phyloP scores from a whole-genome alignment of 1,140 invertebrate genomes.

The Littorina saxatilis region DNA sequence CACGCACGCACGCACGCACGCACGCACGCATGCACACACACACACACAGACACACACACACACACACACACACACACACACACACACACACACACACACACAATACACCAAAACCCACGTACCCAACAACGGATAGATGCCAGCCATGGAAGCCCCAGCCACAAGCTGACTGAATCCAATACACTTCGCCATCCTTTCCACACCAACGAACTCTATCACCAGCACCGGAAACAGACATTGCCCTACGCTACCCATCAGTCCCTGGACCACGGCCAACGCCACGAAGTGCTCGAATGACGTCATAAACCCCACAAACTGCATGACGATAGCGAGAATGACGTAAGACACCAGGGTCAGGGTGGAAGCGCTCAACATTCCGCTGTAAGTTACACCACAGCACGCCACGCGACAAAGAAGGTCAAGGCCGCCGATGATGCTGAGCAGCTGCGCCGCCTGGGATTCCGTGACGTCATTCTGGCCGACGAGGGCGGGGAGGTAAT shows the following conservation, averaged over 20 bases:
- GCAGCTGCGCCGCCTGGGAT: slow-evolving; percentile 10
- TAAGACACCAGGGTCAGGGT: neutral
- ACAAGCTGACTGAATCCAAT: neutral
- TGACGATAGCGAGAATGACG: slow-evolving; percentile 7
- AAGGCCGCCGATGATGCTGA: slow-evolving; percentile 34
- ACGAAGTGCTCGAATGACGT: slow-evolving; percentile 23
- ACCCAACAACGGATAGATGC: slow-evolving; percentile 20
- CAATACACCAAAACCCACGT: neutral
- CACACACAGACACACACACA: neutral
- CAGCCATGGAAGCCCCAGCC: neutral
- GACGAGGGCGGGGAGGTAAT: slow-evolving; percentile 22
- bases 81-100: too few relatives aligned
- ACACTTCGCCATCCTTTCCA: slow-evolving; percentile 10
- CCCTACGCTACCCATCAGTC: slow-evolving; percentile 2
- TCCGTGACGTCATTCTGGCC: slow-evolving; percentile 13
- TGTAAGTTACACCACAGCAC: neutral
- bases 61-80: neutral
- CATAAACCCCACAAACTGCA: slow-evolving; percentile 29
- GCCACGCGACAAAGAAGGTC: slow-evolving; percentile 24
- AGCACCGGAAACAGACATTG: neutral
- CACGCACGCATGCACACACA: neutral
- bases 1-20: neutral
- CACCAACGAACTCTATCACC: slow-evolving; percentile 1
- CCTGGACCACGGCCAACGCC: slow-evolving; percentile 9
- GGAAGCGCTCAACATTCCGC: neutral